A percentile compares a stretch with the other conserved stretches of the same genome.
phyloP scores from a whole-genome alignment of 92 coral and sea anemone genomes.

The Hydrozoanthus gracilis region DNA sequence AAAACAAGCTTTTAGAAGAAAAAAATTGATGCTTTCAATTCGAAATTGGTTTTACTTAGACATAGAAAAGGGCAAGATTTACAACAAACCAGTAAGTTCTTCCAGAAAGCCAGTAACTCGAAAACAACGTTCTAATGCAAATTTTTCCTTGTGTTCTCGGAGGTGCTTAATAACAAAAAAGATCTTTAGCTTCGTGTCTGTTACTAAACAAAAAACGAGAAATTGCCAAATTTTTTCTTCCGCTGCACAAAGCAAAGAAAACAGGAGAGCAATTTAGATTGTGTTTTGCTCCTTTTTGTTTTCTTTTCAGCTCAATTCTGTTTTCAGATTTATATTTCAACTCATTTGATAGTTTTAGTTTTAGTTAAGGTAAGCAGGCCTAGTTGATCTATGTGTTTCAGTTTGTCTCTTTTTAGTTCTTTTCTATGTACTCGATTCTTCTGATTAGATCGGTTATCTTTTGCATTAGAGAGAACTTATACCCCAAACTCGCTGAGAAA shows the following conservation, averaged over 20 bases:
- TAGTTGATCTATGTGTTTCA: too few relatives aligned
- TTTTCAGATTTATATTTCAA: slow-evolving; percentile 6
- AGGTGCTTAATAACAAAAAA: slow-evolving; percentile 18
- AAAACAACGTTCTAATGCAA: slow-evolving; percentile 37
- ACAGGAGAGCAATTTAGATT: neutral
- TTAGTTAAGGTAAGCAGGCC: too few relatives aligned
- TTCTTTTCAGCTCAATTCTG: neutral
- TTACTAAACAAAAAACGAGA: slow-evolving; percentile 30
- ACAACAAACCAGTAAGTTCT: neutral
- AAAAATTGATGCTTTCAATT: neutral
- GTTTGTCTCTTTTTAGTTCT: neutral
- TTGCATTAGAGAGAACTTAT: neutral
- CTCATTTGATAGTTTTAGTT: neutral
- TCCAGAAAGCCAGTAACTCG: neutral
- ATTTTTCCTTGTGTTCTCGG: slow-evolving; percentile 20
- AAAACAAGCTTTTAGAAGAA: neutral
- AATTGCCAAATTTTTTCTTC: slow-evolving; percentile 11
- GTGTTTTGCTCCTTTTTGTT: neutral
- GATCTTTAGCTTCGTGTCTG: slow-evolving; percentile 25
- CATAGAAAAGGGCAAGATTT: neutral
- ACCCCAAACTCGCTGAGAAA: neutral
- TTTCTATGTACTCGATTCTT: neutral
- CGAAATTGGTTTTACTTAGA: too few relatives aligned
- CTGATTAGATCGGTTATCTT: too few relatives aligned
- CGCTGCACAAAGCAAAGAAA: neutral